Evolutionary conservation across 2,888 invertebrate genomes (phyloP).

Genomic region (Neuroscelio doddi): DNA sequence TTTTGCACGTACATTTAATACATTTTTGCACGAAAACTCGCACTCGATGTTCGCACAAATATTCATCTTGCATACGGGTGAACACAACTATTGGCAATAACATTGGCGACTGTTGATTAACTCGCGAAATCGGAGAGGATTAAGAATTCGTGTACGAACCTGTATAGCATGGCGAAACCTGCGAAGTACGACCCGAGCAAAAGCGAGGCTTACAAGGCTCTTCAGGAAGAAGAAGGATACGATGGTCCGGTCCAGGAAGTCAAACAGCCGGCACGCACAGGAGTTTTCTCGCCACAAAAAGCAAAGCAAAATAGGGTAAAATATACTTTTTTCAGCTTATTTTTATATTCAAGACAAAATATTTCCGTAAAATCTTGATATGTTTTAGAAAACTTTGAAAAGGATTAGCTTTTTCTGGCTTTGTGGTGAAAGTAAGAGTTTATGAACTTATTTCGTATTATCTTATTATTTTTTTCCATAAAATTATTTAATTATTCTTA

Average conservation of each 20-base stretch:
- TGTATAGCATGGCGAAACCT: conserved; percentile 76
- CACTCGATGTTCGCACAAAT: conserved; percentile 7
- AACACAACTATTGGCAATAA: conserved; percentile 36
- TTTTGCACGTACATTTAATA: conserved; percentile 29
- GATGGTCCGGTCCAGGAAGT: conserved; percentile 81
- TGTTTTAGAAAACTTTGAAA: no score
- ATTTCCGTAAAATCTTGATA: no score
- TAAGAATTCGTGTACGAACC: conserved; percentile 60
- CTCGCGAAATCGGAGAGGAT: conserved; percentile 37
- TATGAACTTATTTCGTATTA: background rate
- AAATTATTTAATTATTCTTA: no score
- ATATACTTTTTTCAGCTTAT: background rate
- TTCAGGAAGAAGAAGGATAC: conserved; percentile 82
- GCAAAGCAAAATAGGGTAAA: conserved; percentile 67
- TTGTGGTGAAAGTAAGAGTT: no score
- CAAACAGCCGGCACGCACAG: conserved; percentile 81
- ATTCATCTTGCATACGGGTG: conserved; percentile 18
- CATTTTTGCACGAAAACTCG: conserved; percentile 34
- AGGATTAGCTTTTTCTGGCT: no score
- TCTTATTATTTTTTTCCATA: background rate
- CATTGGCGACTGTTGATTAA: conserved; percentile 46
- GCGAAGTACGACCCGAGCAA: conserved; percentile 89
- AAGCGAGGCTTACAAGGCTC: conserved; percentile 90
- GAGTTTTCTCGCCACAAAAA: conserved; percentile 82
- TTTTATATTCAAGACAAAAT: background rate